These are phyloP conservation scores for Timema cristinae DNA, from an alignment of 2,888 invertebrate species.

Conservation along the genomic window DNA sequence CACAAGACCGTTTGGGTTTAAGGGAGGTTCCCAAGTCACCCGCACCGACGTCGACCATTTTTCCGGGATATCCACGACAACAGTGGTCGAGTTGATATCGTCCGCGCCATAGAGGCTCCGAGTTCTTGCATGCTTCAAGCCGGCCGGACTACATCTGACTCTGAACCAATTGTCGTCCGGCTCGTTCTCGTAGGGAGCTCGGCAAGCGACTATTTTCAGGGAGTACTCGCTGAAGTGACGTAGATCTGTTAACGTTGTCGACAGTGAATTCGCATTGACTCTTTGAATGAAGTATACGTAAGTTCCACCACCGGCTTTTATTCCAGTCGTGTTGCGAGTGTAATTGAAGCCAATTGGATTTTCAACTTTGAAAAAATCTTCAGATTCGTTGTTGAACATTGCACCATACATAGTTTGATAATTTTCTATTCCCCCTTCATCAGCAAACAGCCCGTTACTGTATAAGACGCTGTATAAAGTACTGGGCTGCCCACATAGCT, in stretches of 20 bases:
- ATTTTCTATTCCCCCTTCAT: conserved; percentile 19
- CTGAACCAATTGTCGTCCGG: conserved; percentile 24
- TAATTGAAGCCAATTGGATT: not conserved
- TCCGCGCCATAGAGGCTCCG: conserved; percentile 44
- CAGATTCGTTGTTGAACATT: conserved; percentile 4
- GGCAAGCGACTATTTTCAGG: conserved; percentile 58
- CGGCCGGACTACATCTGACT: conserved; percentile 48
- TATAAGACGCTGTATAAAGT: conserved; percentile 16
- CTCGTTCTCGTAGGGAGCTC: conserved; percentile 40
- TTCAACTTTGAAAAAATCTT: not conserved
- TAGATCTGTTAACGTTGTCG: conserved; percentile 44
- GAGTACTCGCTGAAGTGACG: conserved; percentile 56
- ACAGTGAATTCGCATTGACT: conserved; percentile 18
- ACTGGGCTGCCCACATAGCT: conserved; percentile 16
- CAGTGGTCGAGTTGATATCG: conserved; percentile 36
- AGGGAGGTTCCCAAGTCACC: not conserved
- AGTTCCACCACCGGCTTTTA: not conserved
- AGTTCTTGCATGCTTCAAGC: conserved; percentile 51
- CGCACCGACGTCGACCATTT: too few relatives aligned
- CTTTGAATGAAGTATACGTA: not conserved
- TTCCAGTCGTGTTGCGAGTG: not conserved
- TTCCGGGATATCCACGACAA: not conserved
- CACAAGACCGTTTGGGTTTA: conserved; percentile 1
- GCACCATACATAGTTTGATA: not conserved
- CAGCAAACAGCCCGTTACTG: conserved; percentile 17